phyloP scores from a whole-genome alignment of 2,113 vertebrate species.

The Tupaia tana region DNA sequence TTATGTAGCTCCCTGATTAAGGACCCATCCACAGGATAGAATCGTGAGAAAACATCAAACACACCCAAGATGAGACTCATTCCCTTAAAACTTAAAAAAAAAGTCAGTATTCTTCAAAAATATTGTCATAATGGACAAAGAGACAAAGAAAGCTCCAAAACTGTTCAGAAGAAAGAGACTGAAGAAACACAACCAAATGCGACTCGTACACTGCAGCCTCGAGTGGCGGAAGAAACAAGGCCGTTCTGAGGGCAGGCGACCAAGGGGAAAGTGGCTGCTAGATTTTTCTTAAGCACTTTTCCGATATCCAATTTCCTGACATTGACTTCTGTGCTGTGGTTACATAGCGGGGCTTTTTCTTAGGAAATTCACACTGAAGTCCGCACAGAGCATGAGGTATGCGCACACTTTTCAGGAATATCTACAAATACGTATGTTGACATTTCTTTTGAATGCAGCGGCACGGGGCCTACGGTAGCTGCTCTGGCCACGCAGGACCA shows the following conservation, averaged over 20 bases:
- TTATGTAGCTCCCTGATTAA: constrained; percentile 19
- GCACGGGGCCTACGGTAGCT: no score
- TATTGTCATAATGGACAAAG: background rate
- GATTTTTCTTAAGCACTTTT: background rate
- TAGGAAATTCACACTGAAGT: background rate
- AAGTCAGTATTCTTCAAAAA: constrained; percentile 29
- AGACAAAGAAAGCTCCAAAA: background rate
- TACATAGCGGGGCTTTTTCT: constrained; percentile 22
- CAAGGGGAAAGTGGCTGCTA: background rate
- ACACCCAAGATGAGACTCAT: constrained; percentile 45
- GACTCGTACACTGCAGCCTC: constrained; percentile 65
- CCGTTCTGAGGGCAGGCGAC: no score
- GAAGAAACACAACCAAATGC: background rate
- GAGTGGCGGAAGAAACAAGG: constrained; percentile 68
- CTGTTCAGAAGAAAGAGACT: background rate
- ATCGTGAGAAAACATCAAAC: constrained; percentile 36
- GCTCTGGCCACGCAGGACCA: no score
- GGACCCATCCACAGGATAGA: background rate
- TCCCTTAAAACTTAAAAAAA: background rate
- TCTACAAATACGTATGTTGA: no score
- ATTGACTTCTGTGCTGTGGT: background rate
- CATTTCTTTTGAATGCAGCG: no score
- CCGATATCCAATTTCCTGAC: background rate
- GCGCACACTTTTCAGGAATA: background rate
- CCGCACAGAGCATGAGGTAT: background rate